phyloP scores from a whole-genome alignment of 2,888 invertebrate genomes.

The Watsonalla binaria region DNA sequence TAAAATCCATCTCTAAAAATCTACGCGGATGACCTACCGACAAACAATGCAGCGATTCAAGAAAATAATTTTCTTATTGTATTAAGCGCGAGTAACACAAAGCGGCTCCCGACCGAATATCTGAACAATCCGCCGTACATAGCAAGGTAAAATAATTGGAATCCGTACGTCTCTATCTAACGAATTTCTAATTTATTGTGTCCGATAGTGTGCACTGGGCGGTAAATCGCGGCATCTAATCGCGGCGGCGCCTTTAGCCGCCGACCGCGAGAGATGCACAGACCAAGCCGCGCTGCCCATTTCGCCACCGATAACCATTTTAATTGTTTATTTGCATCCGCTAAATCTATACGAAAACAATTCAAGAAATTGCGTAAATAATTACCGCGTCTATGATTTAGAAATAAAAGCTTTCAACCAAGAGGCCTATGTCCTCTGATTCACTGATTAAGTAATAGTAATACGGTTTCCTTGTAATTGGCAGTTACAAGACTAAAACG shows the following conservation, averaged over 20 bases:
- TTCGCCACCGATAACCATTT: slow-evolving; percentile 14
- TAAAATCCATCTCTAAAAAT: too few relatives aligned
- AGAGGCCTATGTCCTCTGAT: too few relatives aligned
- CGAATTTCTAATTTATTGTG: slow-evolving; percentile 76
- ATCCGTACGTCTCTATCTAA: slow-evolving; percentile 72
- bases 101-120: neutral
- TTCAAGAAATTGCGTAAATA: too few relatives aligned
- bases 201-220: slow-evolving; percentile 60
- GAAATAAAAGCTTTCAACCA: too few relatives aligned
- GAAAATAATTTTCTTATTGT: slow-evolving; percentile 10
- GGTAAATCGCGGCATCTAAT: slow-evolving; percentile 75
- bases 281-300: slow-evolving; percentile 39
- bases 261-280: slow-evolving; percentile 52
- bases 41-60: slow-evolving; percentile 4
- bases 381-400: too few relatives aligned
- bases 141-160: slow-evolving; percentile 64
- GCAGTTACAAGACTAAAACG: too few relatives aligned
- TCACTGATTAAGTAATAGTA: too few relatives aligned
- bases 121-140: slow-evolving; percentile 11
- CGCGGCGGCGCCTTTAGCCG: slow-evolving; percentile 65
- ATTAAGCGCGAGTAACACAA: neutral
- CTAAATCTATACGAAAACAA: slow-evolving; percentile 2
- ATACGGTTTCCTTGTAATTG: too few relatives aligned
- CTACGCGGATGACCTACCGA: too few relatives aligned
- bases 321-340: slow-evolving; percentile 23